Evolutionary conservation across 1,140 invertebrate species (phyloP).

Genomic region (Drosophila pruinosa): DNA sequence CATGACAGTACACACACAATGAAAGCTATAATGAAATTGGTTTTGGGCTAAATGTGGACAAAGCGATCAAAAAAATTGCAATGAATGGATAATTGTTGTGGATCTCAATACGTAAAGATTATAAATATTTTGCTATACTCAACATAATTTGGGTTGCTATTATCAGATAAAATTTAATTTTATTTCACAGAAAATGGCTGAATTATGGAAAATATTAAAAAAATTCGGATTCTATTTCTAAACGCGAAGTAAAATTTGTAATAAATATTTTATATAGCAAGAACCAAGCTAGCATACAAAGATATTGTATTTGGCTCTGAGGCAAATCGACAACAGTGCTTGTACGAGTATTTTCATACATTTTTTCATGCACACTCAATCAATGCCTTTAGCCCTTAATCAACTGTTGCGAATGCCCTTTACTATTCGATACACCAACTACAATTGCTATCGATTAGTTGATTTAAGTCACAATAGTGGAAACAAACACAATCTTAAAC

Average conservation of each 20-base stretch:
- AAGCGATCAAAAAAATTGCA: constrained; percentile 1
- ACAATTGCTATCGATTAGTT: constrained; percentile 31
- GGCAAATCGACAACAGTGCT: no score
- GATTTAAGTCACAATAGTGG: constrained; percentile 5
- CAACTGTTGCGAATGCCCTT: background rate
- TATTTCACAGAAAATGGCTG: no score
- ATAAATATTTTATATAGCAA: background rate
- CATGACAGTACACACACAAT: constrained; percentile 18
- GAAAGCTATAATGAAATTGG: constrained; percentile 20
- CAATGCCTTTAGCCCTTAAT: background rate
- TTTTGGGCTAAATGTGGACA: background rate
- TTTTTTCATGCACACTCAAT: background rate
- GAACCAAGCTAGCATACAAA: background rate
- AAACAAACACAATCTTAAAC: constrained; percentile 24
- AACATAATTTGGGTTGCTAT: background rate
- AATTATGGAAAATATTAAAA: no score
- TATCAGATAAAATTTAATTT: background rate
- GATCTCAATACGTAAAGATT: background rate
- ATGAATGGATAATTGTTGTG: background rate
- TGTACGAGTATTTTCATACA: background rate
- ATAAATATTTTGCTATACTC: background rate
- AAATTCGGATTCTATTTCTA: no score
- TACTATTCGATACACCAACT: background rate
- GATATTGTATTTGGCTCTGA: no score
- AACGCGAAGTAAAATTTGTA: no score